Conservation (phyloP, 2,888 invertebrate species). For the Drosophila merina region DNA sequence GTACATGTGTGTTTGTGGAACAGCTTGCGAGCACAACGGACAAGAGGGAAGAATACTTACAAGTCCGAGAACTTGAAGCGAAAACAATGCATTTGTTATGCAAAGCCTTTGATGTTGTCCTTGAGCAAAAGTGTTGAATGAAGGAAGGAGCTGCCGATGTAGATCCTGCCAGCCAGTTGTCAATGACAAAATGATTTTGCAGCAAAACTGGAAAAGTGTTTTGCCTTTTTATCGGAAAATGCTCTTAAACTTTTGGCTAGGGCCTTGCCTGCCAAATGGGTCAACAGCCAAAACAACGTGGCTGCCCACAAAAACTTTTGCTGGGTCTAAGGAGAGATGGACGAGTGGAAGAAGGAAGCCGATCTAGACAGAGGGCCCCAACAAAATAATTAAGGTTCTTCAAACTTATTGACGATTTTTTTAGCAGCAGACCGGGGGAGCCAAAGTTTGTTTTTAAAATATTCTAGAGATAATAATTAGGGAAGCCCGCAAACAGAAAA, state of each 20-base stretch:
- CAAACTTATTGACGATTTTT: slow-evolving; percentile 71
- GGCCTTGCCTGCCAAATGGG: slow-evolving; percentile 65
- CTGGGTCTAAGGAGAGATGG: background rate
- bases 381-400: slow-evolving; percentile 72
- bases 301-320: slow-evolving; percentile 49
- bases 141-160: slow-evolving; percentile 39
- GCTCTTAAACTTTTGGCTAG: slow-evolving; percentile 52
- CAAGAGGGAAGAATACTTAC: slow-evolving; percentile 54
- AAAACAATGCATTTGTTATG: slow-evolving; percentile 75
- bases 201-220: slow-evolving; percentile 34
- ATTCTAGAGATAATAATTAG: slow-evolving; percentile 69
- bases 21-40: slow-evolving; percentile 58
- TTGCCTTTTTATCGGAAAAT: slow-evolving; percentile 42
- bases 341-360: slow-evolving; percentile 3
- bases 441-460: slow-evolving; percentile 19
- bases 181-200: slow-evolving; percentile 42
- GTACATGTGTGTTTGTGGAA: slow-evolving; percentile 46
- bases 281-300: slow-evolving; percentile 52
- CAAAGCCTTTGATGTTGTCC: slow-evolving; percentile 77
- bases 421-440: background rate
- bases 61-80: slow-evolving; percentile 52
- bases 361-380: slow-evolving; percentile 23
- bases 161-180: slow-evolving; percentile 11
- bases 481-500: slow-evolving; percentile 26
- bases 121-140: slow-evolving; percentile 49